Conservation (phyloP, 1,140 invertebrate genomes). For the Halictus rubicundus region DNA sequence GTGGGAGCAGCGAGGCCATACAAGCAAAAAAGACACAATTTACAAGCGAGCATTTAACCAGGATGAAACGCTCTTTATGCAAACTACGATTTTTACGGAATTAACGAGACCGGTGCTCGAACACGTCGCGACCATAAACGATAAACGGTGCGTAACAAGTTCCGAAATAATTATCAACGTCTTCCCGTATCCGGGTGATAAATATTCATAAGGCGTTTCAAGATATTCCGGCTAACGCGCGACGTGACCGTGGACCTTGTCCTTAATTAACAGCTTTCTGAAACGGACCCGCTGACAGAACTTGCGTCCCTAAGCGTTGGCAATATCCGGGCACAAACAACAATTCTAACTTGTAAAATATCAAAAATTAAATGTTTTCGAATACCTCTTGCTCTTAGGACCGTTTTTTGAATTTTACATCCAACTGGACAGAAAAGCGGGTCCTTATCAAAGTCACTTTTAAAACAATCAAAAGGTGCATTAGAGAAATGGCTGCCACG, state of each 20-base stretch:
- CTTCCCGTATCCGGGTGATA: slow-evolving; percentile 24
- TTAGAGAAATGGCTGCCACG: too few relatives aligned
- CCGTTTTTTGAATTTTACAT: too few relatives aligned
- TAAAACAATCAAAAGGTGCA: too few relatives aligned
- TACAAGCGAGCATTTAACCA: neutral
- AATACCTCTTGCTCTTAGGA: too few relatives aligned
- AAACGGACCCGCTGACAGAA: slow-evolving; percentile 51
- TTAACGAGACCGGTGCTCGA: neutral
- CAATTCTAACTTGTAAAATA: too few relatives aligned
- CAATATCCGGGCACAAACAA: neutral
- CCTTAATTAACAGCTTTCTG: slow-evolving; percentile 60
- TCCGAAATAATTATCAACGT: slow-evolving; percentile 52
- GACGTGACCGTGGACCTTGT: slow-evolving; percentile 51
- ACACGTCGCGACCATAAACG: slow-evolving; percentile 33
- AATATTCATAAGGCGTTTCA: slow-evolving; percentile 62
- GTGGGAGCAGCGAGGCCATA: too few relatives aligned
- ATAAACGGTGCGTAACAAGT: slow-evolving; percentile 27
- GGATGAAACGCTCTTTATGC: neutral
- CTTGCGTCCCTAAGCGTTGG: slow-evolving; percentile 34
- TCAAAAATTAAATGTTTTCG: too few relatives aligned
- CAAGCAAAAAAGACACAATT: too few relatives aligned
- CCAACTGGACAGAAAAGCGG: too few relatives aligned
- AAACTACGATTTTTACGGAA: neutral
- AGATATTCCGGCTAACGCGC: slow-evolving; percentile 56
- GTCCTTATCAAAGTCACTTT: too few relatives aligned